Base-by-base conservation (phyloP, 2,113 vertebrate species). In the Hippocampus mohnikei region DNA sequence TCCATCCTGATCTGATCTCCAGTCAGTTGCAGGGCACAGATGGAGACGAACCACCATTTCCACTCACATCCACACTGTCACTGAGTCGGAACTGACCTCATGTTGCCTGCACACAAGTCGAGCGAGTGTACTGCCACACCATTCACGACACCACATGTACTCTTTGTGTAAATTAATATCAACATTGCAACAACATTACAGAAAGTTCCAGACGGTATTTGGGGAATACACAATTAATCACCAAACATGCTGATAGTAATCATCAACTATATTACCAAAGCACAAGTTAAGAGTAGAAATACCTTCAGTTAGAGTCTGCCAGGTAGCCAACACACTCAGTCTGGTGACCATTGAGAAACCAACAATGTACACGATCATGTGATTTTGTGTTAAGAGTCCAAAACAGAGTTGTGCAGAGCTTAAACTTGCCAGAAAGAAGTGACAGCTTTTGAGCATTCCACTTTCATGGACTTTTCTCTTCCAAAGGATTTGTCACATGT, bases 231-330 rank as follows among this genome's bases (percentile, higher is more conserved):
- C 25, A 61, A n/a, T 63, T 23, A 23, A 15, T 62, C 60, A 62
- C 29, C 18, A 62, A 18, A 33, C 9, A 10, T 56, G 21, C 21
- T 56, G 8, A 58, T 6, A 23, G 9, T 55, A 10, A 55, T 23
- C 3, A 27, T 59, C 13, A 25, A 27, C 66, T 52, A 37, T 23
- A 75, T 80, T 66, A 53, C 56, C 62, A 37, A 65, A 66, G 29
- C 42, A 56, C 46, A 73, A 8, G n/a, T 63, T 20, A 46, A 37
- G 18, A 21, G 20, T 29, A 56, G 42, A 69, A 71, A 72, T 78
- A 85, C 79, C 75, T 82, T 86, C 55, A 64, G 60, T 61, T 56
- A 85, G 58, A 37, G 72, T 66, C 37, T 84, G 81, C 50, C 80
- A 86, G n/a, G 74, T 74, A 67, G 81, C 76, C 20, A 29, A 56